phyloP scores from a whole-genome alignment of 1,140 invertebrate species.

The Latrodectus geometricus region DNA sequence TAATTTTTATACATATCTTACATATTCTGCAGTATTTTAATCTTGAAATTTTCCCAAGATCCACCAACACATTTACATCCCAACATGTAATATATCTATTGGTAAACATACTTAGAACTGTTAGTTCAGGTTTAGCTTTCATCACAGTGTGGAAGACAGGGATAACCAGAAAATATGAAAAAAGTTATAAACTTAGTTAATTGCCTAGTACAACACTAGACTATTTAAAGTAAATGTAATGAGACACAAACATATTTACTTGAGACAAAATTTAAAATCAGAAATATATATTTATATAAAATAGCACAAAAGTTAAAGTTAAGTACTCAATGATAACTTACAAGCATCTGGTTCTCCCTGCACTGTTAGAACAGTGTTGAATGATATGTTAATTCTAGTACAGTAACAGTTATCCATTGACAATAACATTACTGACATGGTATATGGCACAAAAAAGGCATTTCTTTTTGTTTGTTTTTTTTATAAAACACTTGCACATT shows the following conservation, averaged over 20 bases:
- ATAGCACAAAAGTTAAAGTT: background rate
- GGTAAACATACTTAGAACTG: constrained; percentile 47
- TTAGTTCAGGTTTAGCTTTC: constrained; percentile 38
- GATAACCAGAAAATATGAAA: constrained; percentile 30
- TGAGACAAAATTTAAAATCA: background rate
- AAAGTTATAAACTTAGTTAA: background rate
- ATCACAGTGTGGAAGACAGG: constrained; percentile 58
- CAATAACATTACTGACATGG: constrained; percentile 40
- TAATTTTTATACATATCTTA: background rate
- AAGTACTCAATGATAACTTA: background rate
- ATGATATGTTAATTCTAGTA: constrained; percentile 62
- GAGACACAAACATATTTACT: constrained; percentile 5
- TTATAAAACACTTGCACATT: constrained; percentile 28
- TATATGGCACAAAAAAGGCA: constrained; percentile 60
- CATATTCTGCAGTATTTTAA: background rate
- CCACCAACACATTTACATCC: background rate
- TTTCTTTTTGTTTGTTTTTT: constrained; percentile 4
- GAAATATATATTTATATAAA: background rate
- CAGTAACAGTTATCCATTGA: constrained; percentile 49
- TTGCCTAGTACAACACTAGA: background rate
- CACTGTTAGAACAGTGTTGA: constrained; percentile 57
- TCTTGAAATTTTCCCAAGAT: background rate
- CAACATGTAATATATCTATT: constrained; percentile 6
- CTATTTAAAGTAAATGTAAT: background rate
- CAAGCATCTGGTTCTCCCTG: constrained; percentile 50